Conservation (phyloP, 1,140 invertebrate genomes). For the Drosophila sucinea region DNA sequence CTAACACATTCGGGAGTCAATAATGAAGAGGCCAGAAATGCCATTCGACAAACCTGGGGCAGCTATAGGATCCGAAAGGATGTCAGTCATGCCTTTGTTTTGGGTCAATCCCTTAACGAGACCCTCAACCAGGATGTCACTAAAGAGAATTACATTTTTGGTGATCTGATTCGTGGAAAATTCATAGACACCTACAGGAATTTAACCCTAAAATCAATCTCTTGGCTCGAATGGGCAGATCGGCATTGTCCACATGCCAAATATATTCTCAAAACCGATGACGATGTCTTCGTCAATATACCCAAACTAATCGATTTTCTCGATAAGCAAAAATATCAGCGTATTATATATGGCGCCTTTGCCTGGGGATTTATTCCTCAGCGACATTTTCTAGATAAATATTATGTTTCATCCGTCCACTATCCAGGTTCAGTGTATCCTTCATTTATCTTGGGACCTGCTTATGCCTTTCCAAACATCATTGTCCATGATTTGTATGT, state of each 20-base stretch:
- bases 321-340: conserved; percentile 87
- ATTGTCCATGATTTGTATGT: conserved; percentile 87
- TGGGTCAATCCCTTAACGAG: conserved; percentile 86
- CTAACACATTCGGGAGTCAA: conserved; percentile 91
- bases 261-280: conserved; percentile 93
- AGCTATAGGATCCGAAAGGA: conserved; percentile 89
- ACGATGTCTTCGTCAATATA: conserved; percentile 96
- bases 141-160: conserved; percentile 88
- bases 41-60: conserved; percentile 94
- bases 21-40: conserved; percentile 88
- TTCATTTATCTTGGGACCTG: conserved; percentile 93
- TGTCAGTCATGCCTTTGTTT: conserved; percentile 90
- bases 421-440: conserved; percentile 89
- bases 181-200: conserved; percentile 94
- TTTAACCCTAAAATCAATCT: conserved; percentile 93
- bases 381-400: conserved; percentile 92
- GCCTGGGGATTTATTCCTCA: conserved; percentile 93
- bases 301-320: conserved; percentile 89
- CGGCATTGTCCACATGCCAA: conserved; percentile 90
- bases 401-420: conserved; percentile 90
- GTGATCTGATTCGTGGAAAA: conserved; percentile 90
- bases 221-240: conserved; percentile 92
- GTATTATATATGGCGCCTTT: conserved; percentile 91
- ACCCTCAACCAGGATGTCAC: conserved; percentile 85
- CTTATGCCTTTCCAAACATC: conserved; percentile 90